Evolutionary conservation across 2,797 vertebrate species (phyloP), one percentile per base, ranked within the genome.

Genomic region (Amphiprion clarkii): DNA sequence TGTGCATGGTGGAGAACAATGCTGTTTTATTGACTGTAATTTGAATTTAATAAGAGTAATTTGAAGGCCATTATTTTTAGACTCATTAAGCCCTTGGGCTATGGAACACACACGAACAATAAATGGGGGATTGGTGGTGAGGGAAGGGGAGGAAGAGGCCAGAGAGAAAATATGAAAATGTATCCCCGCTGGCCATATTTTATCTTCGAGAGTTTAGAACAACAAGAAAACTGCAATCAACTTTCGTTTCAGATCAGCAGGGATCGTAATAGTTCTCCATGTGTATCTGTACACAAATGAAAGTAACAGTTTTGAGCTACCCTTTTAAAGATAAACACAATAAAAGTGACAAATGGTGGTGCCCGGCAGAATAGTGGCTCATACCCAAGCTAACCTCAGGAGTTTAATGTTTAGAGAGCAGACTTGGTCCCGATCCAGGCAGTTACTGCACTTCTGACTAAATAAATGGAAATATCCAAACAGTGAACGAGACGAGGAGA

Each of bases 11-110:
- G 60, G 52, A 51, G 51, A 78, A 86, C 69, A 85, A 82, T 76
- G 66, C 29, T 51, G 68, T 82, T 87, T 87, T 80, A 79, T 63
- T 76, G 39, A 61, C 64, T 60, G 68, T 82, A 72, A 78, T 67
- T 85, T 78, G 70, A 74, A 70, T 72, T 71, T 67, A 65, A 46
- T 68, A 60, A 73, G 61, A 57, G 49, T 61, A 58, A 80, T 80
- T 84, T 86, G 70, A 81, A 67, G 58, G 27, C 17, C 59, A 82
- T 72, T 82, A 89, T 89, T 87, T 83, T 79, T 79, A 81, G 82
- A 83, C 82, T 87, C 71, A 87, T 90, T 87, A 85, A 70, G 76
- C 61, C 17, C 51, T 79, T 69, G 82, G 76, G 70, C 67, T 55
- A 33, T 57, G 74, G 3, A 59, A 73, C 52, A 76, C 36, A 62